phyloP scores from a whole-genome alignment of 2,113 vertebrate species.

The Chaetodon trifascialis region DNA sequence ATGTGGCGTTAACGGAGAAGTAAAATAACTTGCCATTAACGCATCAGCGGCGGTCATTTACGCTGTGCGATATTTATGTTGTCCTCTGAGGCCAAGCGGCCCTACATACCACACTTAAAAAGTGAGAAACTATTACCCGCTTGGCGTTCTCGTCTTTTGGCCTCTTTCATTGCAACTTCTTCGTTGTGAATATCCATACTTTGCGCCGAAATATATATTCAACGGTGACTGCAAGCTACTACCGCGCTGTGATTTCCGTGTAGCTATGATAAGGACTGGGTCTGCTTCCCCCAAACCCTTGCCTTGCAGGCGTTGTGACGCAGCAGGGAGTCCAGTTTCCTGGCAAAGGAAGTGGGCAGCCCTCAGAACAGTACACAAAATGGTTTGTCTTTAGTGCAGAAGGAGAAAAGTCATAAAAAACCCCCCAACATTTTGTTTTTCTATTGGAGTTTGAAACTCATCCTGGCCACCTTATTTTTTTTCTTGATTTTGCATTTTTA shows the following conservation, averaged over 20 bases:
- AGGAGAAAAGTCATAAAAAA: background rate
- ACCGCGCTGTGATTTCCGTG: background rate
- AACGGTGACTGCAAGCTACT: rapidly evolving
- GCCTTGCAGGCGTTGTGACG: constrained; percentile 33
- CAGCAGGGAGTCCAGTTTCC: background rate
- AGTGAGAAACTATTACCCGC: constrained; percentile 51
- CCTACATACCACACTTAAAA: background rate
- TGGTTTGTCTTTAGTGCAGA: background rate
- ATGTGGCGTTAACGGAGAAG: background rate
- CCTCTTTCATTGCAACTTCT: constrained; percentile 35
- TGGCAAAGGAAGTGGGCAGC: background rate
- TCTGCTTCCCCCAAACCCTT: background rate
- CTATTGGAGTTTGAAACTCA: background rate
- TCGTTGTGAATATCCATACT: constrained; percentile 38
- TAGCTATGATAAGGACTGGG: no score
- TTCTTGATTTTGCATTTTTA: background rate
- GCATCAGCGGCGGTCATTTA: background rate
- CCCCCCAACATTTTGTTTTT: no score
- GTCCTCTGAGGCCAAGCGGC: background rate
- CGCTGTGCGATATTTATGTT: background rate
- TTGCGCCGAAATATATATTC: background rate
- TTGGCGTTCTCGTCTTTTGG: constrained; percentile 51
- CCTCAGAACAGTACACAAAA: background rate
- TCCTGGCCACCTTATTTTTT: background rate
- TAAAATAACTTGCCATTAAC: background rate